Conservation (phyloP, 2,113 vertebrate species). For the Chionodraco myersi region DNA sequence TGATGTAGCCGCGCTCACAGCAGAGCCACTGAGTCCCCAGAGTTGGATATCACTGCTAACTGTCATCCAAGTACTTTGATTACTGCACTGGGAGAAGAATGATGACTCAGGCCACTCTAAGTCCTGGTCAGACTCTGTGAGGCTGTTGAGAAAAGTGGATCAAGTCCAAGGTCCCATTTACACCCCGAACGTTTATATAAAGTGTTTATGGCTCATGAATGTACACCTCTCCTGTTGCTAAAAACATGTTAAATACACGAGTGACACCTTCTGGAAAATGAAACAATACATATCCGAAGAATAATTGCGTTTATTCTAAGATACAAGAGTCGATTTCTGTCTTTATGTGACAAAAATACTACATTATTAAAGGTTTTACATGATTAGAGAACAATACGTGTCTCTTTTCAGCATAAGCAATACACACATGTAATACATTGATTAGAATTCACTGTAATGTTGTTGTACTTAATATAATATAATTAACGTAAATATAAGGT, state of each 20-base stretch:
- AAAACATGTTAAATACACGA: neutral
- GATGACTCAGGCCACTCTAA: conserved; percentile 68
- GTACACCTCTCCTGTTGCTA: conserved; percentile 18
- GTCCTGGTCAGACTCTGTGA: conserved; percentile 41
- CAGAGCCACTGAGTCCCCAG: conserved; percentile 51
- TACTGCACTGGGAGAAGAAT: conserved; percentile 61
- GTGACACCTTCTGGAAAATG: neutral
- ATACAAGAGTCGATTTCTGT: neutral
- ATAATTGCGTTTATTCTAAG: neutral
- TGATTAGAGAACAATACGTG: neutral
- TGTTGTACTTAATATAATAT: neutral
- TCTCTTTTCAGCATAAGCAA: neutral
- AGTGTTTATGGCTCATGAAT: neutral
- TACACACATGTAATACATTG: neutral
- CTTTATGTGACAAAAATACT: neutral
- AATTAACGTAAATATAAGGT: neutral
- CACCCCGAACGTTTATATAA: conserved; percentile 40
- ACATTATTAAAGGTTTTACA: neutral
- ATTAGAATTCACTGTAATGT: neutral
- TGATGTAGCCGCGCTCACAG: conserved; percentile 66
- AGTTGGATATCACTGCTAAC: conserved; percentile 73
- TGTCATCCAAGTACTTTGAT: conserved; percentile 73
- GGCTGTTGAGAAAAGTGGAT: conserved; percentile 46
- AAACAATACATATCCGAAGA: neutral
- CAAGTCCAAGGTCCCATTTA: conserved; percentile 51